Base-by-base conservation (phyloP, 1,140 invertebrate genomes). In the Drosophila sulfurigaster region DNA sequence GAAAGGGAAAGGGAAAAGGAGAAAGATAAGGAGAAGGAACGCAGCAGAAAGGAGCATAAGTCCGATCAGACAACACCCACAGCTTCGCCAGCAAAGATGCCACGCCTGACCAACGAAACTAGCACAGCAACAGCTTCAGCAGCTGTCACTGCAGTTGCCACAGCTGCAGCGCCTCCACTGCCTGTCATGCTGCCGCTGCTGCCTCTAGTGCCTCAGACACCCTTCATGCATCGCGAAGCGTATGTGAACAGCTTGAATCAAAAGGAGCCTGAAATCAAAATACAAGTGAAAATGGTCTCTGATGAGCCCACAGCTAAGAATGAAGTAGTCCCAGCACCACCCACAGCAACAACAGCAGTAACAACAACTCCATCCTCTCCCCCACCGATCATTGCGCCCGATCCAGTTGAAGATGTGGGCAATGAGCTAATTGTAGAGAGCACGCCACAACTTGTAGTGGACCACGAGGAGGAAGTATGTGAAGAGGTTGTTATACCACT, bases 211-310 rank as follows among this genome's bases (percentile, higher is more conserved):
- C 90, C 90, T 87, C 91, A 80, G 62, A 83, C 79, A 20, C 80
- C 91, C 5, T 86, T 89, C 59, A 78, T 75, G 13, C 75, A 91
- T 64, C 79, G 90, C 6, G 81, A 78, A 67, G 79, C 81, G 20
- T 86, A 86, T 25, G 77, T 82, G 6, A 81, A 83, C 54, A 83
- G 75, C 28, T 56, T 92, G 10, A 92, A 92, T 81, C 91, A 91
- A 91, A 92, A 92, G 38, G 80, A 91, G 66, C 89, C 88, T n/a
- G 91, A 91, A 72, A 92, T 92, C 69, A 92, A 92, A 88, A 91
- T 92, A 51, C 77, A 92, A 80, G 66, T 92, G 32, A 87, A 92
- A 85, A 91, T 92, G 38, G 81, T 91, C 15, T 91, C 91, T 56
- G 89, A 92, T 75, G 67, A 82, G 51, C 87, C 83, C 30, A 74